A percentile compares a stretch with the other conserved stretches of the same genome.
Conservation (phyloP, 2,888 invertebrate genomes). For the Ophion obscuratus region DNA sequence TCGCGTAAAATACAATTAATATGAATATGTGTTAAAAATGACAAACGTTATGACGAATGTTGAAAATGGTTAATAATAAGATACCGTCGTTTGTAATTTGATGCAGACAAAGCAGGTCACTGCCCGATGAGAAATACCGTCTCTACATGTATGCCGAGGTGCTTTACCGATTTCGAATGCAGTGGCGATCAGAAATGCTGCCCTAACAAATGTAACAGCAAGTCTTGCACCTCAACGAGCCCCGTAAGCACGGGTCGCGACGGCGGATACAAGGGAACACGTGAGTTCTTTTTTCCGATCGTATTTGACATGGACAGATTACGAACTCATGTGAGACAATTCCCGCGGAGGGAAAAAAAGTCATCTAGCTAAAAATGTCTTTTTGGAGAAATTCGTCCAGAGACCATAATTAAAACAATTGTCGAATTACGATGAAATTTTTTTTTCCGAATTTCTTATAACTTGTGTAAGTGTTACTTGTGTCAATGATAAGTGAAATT, state of each 20-base stretch:
- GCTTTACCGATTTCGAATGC: conserved; percentile 88
- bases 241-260: conserved; percentile 74
- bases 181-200: conserved; percentile 89
- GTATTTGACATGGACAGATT: neutral
- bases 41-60: neutral
- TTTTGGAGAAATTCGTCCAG: neutral
- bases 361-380: neutral
- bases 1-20: neutral
- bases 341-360: too few species aligned
- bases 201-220: conserved; percentile 89
- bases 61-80: neutral
- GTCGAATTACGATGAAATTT: neutral
- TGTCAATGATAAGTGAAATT: neutral
- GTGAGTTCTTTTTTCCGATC: conserved; percentile 63
- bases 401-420: neutral
- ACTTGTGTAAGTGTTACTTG: neutral
- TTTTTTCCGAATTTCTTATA: neutral
- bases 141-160: conserved; percentile 89
- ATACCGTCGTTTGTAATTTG: neutral
- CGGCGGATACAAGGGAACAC: conserved; percentile 82
- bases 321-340: neutral
- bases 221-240: conserved; percentile 87
- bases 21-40: neutral
- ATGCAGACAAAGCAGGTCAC: conserved; percentile 81
- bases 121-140: conserved; percentile 89